Evolutionary conservation across 2,797 vertebrate genomes (phyloP).

Genomic region (Malacoctenus gilli): DNA sequence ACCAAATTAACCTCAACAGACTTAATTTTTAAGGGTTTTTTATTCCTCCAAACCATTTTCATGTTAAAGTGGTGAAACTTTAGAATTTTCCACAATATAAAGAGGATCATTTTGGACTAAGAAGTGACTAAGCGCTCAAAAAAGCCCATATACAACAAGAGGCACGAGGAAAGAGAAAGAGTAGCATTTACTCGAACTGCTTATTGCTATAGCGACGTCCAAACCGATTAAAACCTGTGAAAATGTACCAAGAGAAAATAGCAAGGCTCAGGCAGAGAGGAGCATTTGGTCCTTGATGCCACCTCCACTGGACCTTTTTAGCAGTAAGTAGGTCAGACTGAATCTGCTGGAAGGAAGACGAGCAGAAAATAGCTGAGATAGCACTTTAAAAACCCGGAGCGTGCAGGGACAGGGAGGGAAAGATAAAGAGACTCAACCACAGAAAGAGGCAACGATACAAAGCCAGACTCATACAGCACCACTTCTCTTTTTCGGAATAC

Average conservation of each 20-base stretch:
- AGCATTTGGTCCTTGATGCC: conserved; percentile 31
- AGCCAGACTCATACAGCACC: neutral
- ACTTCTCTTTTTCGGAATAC: too few relatives aligned
- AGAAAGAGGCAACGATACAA: too few relatives aligned
- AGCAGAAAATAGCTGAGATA: conserved; percentile 54
- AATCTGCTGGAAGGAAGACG: conserved; percentile 42
- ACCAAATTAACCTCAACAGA: too few relatives aligned
- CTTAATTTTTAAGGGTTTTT: too few relatives aligned
- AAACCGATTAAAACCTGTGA: conserved; percentile 7
- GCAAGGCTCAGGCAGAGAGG: neutral
- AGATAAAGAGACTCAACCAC: conserved; percentile 5
- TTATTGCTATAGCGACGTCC: neutral
- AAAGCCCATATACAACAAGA: too few relatives aligned
- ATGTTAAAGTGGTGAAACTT: too few relatives aligned
- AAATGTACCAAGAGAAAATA: conserved; percentile 5
- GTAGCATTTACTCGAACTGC: neutral
- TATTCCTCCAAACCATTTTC: too few relatives aligned
- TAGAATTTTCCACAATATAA: too few relatives aligned
- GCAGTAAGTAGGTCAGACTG: conserved; percentile 69
- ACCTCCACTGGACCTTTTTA: conserved; percentile 41
- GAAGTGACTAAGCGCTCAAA: too few relatives aligned
- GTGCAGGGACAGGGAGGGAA: neutral
- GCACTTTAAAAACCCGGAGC: conserved; percentile 9
- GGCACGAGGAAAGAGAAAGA: too few relatives aligned
- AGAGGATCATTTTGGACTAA: too few relatives aligned